Evolutionary conservation across 2,888 invertebrate genomes (phyloP).

Genomic region (Deroplatys truncata): DNA sequence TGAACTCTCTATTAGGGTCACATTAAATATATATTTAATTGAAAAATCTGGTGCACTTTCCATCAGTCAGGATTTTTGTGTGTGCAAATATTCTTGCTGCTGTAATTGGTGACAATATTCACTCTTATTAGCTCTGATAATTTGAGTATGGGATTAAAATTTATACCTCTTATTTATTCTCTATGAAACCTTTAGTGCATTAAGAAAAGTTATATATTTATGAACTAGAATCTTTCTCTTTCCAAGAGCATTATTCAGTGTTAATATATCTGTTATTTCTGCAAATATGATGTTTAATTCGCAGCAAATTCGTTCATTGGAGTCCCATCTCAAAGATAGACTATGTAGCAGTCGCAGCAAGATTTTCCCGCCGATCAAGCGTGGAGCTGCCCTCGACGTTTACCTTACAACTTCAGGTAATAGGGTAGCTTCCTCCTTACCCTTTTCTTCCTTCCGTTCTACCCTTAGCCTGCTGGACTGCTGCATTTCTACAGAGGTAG

Average conservation of each 20-base stretch:
- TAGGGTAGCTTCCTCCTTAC: background rate
- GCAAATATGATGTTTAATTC: conserved; percentile 38
- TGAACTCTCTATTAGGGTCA: too few species aligned
- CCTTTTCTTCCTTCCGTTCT: background rate
- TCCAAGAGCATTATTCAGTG: background rate
- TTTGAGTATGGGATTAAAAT: conserved; percentile 43
- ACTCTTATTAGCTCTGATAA: background rate
- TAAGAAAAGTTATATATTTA: background rate
- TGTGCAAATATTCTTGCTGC: too few species aligned
- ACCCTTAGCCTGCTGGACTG: background rate
- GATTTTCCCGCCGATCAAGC: conserved; percentile 75
- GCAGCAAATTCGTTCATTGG: conserved; percentile 69
- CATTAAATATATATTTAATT: too few species aligned
- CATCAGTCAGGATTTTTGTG: too few species aligned
- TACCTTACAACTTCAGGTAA: conserved; percentile 84
- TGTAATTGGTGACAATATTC: background rate
- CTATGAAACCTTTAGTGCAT: background rate
- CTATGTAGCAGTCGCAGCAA: conserved; percentile 73
- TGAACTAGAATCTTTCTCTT: background rate
- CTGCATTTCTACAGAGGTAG: background rate
- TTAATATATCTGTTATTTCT: background rate
- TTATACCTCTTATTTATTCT: conserved; percentile 16
- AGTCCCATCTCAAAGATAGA: conserved; percentile 66
- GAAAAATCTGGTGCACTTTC: too few species aligned
- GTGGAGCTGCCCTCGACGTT: conserved; percentile 77